Evolutionary conservation across 2,113 vertebrate species (phyloP).

Genomic region (Mustela lutreola): DNA sequence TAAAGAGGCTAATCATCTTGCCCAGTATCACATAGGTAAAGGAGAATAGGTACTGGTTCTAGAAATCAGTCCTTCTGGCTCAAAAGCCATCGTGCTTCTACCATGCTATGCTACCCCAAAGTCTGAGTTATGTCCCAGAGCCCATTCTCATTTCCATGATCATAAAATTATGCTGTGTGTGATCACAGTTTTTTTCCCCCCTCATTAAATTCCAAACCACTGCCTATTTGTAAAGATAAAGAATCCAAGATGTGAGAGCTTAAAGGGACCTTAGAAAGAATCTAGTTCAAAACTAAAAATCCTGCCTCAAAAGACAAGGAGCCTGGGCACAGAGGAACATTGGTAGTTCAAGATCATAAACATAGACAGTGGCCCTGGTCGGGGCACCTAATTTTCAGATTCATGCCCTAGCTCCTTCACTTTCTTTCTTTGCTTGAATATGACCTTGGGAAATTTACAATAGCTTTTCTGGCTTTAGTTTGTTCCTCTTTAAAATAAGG

Average conservation of each 20-base stretch:
- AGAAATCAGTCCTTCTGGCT: conserved; percentile 5
- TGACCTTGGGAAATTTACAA: neutral
- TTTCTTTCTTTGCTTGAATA: conserved; percentile 19
- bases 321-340: neutral
- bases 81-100: neutral
- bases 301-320: neutral
- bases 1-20: neutral
- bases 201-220: conserved; percentile 39
- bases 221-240: conserved; percentile 46
- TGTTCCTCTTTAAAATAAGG: neutral
- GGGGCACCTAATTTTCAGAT: neutral
- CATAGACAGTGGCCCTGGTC: neutral
- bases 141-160: neutral
- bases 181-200: neutral
- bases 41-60: neutral
- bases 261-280: neutral
- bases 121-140: conserved; percentile 55
- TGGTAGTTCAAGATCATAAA: neutral
- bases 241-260: neutral
- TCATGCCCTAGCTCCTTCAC: neutral
- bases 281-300: conserved; percentile 32
- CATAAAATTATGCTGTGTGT: neutral
- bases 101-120: neutral
- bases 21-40: neutral
- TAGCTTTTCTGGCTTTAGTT: neutral